These are phyloP conservation scores for Eustalomyia histrio DNA, from an alignment of 2,888 invertebrate species.

Conservation along the genomic window DNA sequence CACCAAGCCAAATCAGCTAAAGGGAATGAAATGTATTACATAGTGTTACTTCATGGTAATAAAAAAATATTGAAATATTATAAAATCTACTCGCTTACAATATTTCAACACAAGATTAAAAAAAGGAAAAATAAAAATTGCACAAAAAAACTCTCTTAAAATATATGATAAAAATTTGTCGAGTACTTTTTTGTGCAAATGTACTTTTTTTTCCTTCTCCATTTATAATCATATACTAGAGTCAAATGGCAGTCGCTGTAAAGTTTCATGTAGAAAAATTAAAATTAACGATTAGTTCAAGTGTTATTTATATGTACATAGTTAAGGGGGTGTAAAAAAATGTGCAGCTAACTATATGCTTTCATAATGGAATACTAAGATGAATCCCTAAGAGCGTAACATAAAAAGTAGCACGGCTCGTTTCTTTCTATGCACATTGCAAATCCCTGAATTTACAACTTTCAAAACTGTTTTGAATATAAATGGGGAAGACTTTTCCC, in stretches of 20 bases:
- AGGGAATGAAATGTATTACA: not conserved
- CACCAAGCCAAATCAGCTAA: not conserved
- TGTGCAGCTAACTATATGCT: no score
- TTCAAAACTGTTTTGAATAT: no score
- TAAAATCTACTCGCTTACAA: constrained; percentile 23
- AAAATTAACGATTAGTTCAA: constrained; percentile 27
- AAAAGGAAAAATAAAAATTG: not conserved
- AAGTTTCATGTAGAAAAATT: not conserved
- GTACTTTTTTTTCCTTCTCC: constrained; percentile 21
- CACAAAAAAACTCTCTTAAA: constrained; percentile 7
- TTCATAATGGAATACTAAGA: no score
- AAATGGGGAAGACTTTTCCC: no score
- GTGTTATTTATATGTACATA: not conserved
- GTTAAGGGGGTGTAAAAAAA: not conserved
- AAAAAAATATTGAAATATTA: not conserved
- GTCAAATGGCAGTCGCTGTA: constrained; percentile 9
- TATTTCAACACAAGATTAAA: constrained; percentile 1
- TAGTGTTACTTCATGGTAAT: not conserved
- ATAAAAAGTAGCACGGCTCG: no score
- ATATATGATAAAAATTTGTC: constrained; percentile 54
- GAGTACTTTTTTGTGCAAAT: constrained; percentile 37
- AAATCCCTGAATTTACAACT: no score
- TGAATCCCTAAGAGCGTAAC: no score
- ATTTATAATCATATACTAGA: constrained; percentile 2
- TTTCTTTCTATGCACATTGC: no score